Conservation (phyloP, 64 coral and sea anemone genomes). For the Catalaphyllia jardinei region DNA sequence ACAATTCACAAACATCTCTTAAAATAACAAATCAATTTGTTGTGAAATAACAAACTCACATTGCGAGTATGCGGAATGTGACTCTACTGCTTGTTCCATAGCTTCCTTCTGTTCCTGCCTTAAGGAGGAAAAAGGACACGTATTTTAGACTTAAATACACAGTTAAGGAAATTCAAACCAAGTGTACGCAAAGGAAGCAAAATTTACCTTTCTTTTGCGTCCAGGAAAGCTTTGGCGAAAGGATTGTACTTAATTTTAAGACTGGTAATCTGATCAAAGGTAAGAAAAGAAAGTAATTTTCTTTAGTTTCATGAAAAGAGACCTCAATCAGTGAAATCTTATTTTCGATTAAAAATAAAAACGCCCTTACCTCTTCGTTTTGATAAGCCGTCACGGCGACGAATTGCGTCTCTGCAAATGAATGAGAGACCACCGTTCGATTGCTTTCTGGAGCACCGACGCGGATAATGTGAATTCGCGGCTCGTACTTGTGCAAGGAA, state of each 20-base stretch:
- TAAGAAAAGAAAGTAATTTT: slow-evolving; percentile 16
- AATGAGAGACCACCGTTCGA: slow-evolving; percentile 77
- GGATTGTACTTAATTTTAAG: slow-evolving; percentile 98
- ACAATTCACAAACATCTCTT: slow-evolving; percentile 65
- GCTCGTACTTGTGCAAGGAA: slow-evolving; percentile 98
- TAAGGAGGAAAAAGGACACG: slow-evolving; percentile 5
- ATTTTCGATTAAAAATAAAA: slow-evolving; percentile 1
- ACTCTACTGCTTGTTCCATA: slow-evolving; percentile 73
- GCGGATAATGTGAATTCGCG: slow-evolving; percentile 84
- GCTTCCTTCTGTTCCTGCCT: slow-evolving; percentile 94
- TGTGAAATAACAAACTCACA: slow-evolving; percentile 78
- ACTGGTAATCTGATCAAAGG: slow-evolving; percentile 83
- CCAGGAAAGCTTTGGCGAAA: slow-evolving; percentile 96
- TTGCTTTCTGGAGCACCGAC: slow-evolving; percentile 81
- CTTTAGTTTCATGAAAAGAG: slow-evolving; percentile 10
- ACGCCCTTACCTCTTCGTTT: slow-evolving; percentile 88
- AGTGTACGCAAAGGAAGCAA: neutral
- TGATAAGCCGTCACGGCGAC: slow-evolving; percentile 98
- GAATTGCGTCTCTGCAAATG: slow-evolving; percentile 94
- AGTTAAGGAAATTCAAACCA: neutral
- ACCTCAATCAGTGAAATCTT: neutral
- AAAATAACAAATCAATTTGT: slow-evolving; percentile 70
- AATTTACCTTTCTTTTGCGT: slow-evolving; percentile 87
- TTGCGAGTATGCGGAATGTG: slow-evolving; percentile 84
- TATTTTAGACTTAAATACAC: neutral